These are phyloP conservation scores for Hystrix cristata DNA, from an alignment of 2,113 vertebrate species.

Conservation along the genomic window DNA sequence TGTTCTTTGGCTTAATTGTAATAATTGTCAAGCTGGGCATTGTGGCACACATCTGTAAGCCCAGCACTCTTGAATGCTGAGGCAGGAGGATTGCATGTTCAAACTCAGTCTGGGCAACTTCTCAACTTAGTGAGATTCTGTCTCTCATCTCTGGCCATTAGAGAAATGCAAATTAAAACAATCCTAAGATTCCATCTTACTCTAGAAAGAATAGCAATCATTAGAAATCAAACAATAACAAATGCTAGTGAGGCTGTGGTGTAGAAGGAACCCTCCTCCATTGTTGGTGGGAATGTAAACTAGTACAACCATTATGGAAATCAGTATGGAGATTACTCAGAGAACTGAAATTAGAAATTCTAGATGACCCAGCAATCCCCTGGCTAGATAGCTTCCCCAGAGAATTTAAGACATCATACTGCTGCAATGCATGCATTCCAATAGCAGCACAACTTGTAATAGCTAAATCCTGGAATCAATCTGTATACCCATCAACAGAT, in stretches of 20 bases:
- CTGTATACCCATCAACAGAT: neutral
- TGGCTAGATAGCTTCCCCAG: neutral
- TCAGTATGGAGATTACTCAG: neutral
- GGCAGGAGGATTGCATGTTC: neutral
- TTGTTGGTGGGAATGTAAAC: neutral
- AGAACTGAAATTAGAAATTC: neutral
- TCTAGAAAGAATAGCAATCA: neutral
- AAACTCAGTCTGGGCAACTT: neutral
- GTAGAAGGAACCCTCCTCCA: neutral
- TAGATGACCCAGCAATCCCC: neutral
- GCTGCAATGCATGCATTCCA: neutral
- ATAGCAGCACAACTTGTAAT: neutral
- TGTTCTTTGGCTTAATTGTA: conserved; percentile 41
- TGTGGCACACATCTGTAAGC: neutral
- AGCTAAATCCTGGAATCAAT: neutral
- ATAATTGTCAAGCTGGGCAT: neutral
- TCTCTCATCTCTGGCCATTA: neutral
- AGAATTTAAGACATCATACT: neutral
- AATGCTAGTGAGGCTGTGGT: neutral
- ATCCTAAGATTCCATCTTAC: neutral
- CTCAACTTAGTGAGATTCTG: neutral
- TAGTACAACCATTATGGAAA: neutral
- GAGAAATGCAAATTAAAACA: neutral
- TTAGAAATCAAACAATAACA: neutral
- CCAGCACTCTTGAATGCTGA: neutral